These are phyloP conservation scores for Zygaena filipendulae DNA, from an alignment of 2,888 invertebrate species.

Conservation along the genomic window DNA sequence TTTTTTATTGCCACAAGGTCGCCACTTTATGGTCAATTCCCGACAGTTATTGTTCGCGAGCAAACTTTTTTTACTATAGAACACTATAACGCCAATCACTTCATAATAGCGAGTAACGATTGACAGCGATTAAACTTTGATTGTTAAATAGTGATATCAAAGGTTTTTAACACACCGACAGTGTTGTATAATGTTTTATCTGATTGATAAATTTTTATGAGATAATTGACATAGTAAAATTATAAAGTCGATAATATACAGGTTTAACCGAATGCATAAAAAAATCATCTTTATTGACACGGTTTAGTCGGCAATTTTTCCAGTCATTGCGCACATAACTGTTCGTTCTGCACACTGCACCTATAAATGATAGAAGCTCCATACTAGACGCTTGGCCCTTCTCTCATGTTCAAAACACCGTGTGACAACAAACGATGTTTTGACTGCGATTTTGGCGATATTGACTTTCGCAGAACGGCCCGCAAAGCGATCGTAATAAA, in stretches of 20 bases:
- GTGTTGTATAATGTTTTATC: constrained; percentile 35
- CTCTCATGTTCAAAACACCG: constrained; percentile 13
- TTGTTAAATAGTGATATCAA: constrained; percentile 55
- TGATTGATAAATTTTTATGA: too few species aligned
- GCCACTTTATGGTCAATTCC: constrained; percentile 68
- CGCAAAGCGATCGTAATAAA: constrained; percentile 53
- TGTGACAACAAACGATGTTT: constrained; percentile 55
- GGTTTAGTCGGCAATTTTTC: too few species aligned
- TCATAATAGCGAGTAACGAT: constrained; percentile 49
- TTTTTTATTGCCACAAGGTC: constrained; percentile 69
- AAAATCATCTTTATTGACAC: too few species aligned
- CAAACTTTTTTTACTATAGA: constrained; percentile 40
- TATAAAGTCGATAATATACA: too few species aligned
- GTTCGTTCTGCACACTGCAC: too few species aligned
- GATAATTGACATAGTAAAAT: too few species aligned
- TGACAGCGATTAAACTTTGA: constrained; percentile 60
- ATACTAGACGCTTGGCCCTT: too few species aligned
- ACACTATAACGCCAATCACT: constrained; percentile 45
- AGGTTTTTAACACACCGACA: constrained; percentile 38
- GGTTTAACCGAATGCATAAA: too few species aligned
- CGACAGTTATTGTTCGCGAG: constrained; percentile 61
- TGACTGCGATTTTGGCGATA: constrained; percentile 59
- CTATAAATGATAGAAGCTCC: too few species aligned
- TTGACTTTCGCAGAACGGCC: constrained; percentile 50
- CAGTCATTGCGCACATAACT: too few species aligned